Conservation (phyloP, 2,113 vertebrate species). For the Nettapus auritus region DNA sequence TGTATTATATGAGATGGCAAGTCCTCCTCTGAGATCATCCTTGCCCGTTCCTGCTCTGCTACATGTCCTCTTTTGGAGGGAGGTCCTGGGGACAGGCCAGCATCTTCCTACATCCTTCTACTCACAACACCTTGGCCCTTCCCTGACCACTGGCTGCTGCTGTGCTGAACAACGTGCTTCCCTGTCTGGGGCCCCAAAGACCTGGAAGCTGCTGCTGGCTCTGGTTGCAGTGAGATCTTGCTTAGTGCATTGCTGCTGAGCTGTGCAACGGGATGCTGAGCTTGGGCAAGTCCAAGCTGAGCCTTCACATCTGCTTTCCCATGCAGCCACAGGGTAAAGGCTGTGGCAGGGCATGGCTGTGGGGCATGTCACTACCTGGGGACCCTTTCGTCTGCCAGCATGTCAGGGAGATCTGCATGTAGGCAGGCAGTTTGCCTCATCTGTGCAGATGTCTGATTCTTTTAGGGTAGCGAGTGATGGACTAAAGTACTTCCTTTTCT, state of each 20-base stretch:
- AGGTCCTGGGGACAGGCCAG: background rate
- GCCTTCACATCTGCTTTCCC: background rate
- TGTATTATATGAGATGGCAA: background rate
- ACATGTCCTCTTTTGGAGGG: fast-evolving
- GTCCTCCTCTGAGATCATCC: fast-evolving
- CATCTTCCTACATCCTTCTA: background rate
- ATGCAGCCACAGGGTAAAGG: fast-evolving
- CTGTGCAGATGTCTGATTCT: fast-evolving
- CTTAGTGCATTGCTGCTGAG: background rate
- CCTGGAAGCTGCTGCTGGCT: background rate
- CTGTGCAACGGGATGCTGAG: background rate
- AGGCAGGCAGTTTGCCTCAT: background rate
- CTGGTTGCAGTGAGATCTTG: fast-evolving
- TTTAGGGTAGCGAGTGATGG: background rate
- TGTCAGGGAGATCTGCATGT: fast-evolving
- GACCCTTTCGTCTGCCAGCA: background rate
- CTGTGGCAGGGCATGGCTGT: background rate
- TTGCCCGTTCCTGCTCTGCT: background rate
- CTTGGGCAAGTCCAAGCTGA: background rate
- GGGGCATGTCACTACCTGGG: fast-evolving
- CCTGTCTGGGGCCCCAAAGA: background rate
- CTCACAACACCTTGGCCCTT: too few relatives aligned
- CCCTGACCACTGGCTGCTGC: fast-evolving
- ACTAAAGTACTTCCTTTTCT: background rate
- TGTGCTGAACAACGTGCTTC: background rate